Base-by-base conservation (phyloP, 2,888 invertebrate species). In the Cyrtodaria siliqua region DNA sequence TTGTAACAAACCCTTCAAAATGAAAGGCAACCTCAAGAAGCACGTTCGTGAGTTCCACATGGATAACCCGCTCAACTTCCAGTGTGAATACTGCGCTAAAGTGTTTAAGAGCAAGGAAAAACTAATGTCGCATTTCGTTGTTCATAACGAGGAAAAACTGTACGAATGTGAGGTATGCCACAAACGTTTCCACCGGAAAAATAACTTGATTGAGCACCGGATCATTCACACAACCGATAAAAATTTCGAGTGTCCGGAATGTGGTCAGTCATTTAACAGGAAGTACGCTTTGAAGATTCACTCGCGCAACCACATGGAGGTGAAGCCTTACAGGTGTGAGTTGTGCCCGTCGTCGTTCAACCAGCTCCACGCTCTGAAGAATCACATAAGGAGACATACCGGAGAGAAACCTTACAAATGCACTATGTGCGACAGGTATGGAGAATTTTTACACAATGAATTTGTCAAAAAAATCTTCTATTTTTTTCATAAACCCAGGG, bases 271-370 rank as follows among this genome's bases (percentile, higher is more conserved):
- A 2, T 80, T 80, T 40, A 76, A 73, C 52, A 63, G 72, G 27
- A 55, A 60, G 29, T 76, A 73, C 24, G 52, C 72, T 0, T 38
- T 76, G 33, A 72, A 73, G 59, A 76, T 70, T 12, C 84, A 85
- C n/a, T 61, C 74, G 2, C 60, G 81, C 16, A 83, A 81, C 52
- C 84, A 85, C 47, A 66, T 77, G n/a, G 81, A 72, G 9, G 83
- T 81, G 24, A 71, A 75, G n/a, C 84, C 84, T 1, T 85, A 81
- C 59, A 77, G 74, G 56, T 85, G 84, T 75, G 82, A 85, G 24
- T 56, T 83, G 16, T 85, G 84, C 38, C 68, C 68, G 9, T 79
- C 75, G 44, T 76, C 84, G 0, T 85, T 85, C 62, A 79, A 77
- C 47, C 84, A 83, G 61, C 74, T 79, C 26, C 77, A 77, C 42